Base-by-base conservation (phyloP, 2,113 vertebrate genomes). In the Poeciliopsis prolifica region DNA sequence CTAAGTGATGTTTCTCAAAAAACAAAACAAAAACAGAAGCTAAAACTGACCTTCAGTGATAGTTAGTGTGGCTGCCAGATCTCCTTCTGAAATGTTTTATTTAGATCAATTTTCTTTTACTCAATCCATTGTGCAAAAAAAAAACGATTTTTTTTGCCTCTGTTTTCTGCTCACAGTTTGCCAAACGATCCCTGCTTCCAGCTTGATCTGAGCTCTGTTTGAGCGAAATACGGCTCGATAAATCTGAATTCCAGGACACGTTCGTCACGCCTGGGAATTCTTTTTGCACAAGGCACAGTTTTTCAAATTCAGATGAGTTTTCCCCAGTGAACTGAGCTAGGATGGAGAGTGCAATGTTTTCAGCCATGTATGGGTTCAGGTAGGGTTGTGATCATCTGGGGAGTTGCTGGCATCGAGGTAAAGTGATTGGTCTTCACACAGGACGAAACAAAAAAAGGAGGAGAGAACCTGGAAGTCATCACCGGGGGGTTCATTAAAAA, bases 401-500 rank as follows among this genome's bases (percentile, higher is more conserved):
- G 91, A 90, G 89, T 91, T 87, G 74, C 48, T 69, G 42, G 75
- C 72, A 81, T 79, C 76, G 81, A 87, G 82, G 87, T 82, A 90
- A 89, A 88, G 82, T 80, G 86, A 68, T 77, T 78, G 85, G 82
- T 73, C 87, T 87, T 68, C 82, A 80, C 87, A 81, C 61, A 81
- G 42, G n/a, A 19, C 74, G 48, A 42, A 11, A 14, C 0, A 42
- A 15, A 42, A 15, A 70, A 80, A 63, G 26, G 24, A 74, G 63
- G 29, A 44, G 76, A 65, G 37, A 29, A 63, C 24, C 48, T 82
- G 72, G 70, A 78, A 87, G 74, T 83, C 79, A 86, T 88, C 90
- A 84, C 90, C 68, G 29, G 87, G 84, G 86, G 84, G 22, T 81
- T 93, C 85, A 91, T 93, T 93, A 93, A 89, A 92, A 87, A 79